Evolutionary conservation across 2,888 invertebrate species (phyloP), one percentile per base, ranked within the genome.

Genomic region (Sarcophaga subvicina): DNA sequence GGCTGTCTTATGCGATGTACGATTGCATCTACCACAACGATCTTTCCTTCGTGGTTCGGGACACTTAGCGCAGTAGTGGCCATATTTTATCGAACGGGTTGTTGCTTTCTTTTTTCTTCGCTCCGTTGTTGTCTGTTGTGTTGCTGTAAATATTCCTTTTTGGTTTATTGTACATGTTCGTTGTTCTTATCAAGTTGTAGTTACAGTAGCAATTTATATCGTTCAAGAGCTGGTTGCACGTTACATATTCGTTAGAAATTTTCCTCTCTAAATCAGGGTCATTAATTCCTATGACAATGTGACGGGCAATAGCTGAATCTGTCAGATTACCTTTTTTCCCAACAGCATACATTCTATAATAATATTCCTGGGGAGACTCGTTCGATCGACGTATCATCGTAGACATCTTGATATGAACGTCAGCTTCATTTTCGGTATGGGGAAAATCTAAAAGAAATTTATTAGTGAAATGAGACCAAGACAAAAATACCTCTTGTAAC

Each of bases 251-350:
- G 25, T 85, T 86, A 5, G 79, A 88, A 20, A 88, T 77, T 76
- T 79, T 73, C 22, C 64, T 45, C 59, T 85, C 64, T 3, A 80
- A 25, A 20, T 14, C 71, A 5, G 14, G 66, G 10, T 72, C 59
- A 14, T 72, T 71, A 10, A 85, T 83, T 17, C 85, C 83, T 45
- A 77, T 87, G 5, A 85, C 76, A 54, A 88, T 83, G 37, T 84
- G 82, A 11, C 86, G 63, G 14, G 67, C 64, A 2, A 86, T 86
- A 47, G 75, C 85, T 1, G 75, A 37, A n/a, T 88, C 72, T 2
- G 77, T 49, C 12, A 87, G 25, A 25, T n/a, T 62, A 22, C 80
- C 82, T 82, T 85, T 22, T 45, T 59, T 2, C 85, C 22, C 85
- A 8, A 72, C 47, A 3, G 87, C 82, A 5, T 72, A 45, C 83